Evolutionary conservation across 1,140 invertebrate species (phyloP).

Genomic region (Paraescarpia echinospica): DNA sequence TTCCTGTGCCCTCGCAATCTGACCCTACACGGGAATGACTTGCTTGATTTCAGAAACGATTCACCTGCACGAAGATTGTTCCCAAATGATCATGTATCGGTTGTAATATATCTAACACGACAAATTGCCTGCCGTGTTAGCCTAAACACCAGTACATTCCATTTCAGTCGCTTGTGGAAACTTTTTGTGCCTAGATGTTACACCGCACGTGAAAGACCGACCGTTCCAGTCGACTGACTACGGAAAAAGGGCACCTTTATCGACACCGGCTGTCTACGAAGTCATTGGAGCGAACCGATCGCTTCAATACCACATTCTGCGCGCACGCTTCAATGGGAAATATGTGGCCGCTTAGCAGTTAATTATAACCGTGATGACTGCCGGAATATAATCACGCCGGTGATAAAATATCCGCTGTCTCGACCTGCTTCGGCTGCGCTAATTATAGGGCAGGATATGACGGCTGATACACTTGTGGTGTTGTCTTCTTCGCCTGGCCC

Average conservation of each 20-base stretch:
- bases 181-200: neutral
- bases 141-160: neutral
- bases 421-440: neutral
- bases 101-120: neutral
- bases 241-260: neutral
- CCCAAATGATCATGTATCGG: neutral
- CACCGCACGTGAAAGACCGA: neutral
- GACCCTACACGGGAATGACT: neutral
- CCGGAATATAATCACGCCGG: no score
- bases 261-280: neutral
- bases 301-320: neutral
- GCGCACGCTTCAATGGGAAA: neutral
- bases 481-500: neutral
- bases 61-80: neutral
- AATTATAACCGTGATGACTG: constrained; percentile 1
- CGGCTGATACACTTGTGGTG: neutral
- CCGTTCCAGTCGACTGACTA: neutral
- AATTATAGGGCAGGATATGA: neutral
- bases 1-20: neutral
- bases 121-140: neutral
- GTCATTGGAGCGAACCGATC: neutral
- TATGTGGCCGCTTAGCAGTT: neutral
- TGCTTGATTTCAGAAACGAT: neutral
- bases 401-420: neutral
- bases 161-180: neutral